A percentile compares a stretch with the other conserved stretches of the same genome.
These are phyloP conservation scores for Pectinophora gossypiella DNA, from an alignment of 1,140 invertebrate genomes.

Conservation along the genomic window DNA sequence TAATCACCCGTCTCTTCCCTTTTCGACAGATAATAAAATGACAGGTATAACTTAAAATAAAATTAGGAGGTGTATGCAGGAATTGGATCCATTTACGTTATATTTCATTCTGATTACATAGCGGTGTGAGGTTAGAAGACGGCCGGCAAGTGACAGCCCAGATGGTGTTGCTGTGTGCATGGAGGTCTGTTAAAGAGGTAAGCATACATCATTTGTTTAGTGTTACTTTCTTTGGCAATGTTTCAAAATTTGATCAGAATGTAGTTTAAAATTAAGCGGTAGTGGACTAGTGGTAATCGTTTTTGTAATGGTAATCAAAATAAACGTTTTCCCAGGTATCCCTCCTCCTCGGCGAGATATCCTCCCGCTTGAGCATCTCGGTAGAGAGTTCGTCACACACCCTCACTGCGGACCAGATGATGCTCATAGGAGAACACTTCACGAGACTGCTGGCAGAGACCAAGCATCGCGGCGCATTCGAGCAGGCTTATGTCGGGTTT, in stretches of 20 bases:
- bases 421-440: slow-evolving; percentile 83
- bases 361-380: slow-evolving; percentile 47
- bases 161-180: slow-evolving; percentile 91
- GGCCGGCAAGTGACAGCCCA: slow-evolving; percentile 79
- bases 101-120: no score
- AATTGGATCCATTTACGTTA: no score
- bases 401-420: slow-evolving; percentile 58
- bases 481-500: slow-evolving; percentile 95
- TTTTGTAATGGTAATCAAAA: neutral
- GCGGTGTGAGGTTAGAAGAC: slow-evolving; percentile 35
- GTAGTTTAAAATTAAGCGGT: no score
- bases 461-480: slow-evolving; percentile 96
- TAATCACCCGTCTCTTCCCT: no score
- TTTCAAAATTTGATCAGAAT: no score
- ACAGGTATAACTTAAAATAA: no score
- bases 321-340: slow-evolving; percentile 45
- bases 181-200: slow-evolving; percentile 85
- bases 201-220: neutral
- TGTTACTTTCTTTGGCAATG: no score
- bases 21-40: no score
- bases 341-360: slow-evolving; percentile 74
- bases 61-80: no score
- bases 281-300: no score
- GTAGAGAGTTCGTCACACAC: slow-evolving; percentile 21
- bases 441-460: slow-evolving; percentile 84